Evolutionary conservation across 2,888 invertebrate species (phyloP), one percentile per base, ranked within the genome.

Genomic region (Caenorhabditis japonica): DNA sequence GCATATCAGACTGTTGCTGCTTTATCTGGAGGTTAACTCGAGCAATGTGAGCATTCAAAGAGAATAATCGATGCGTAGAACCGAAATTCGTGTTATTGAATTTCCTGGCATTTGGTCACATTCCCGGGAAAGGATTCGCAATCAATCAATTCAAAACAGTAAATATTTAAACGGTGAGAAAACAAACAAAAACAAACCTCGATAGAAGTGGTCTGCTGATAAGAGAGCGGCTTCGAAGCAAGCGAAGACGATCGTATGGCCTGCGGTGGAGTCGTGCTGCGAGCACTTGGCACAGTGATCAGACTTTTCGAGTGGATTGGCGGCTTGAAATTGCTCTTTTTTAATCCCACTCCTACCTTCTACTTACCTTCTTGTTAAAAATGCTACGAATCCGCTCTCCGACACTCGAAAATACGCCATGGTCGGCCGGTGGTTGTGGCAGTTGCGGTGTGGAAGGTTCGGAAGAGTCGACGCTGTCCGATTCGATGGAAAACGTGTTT

Each of bases 371-470:
- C 21, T 43, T 44, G 12, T 46, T 39, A 33, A 74, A 74, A 27
- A 74, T 62, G 17, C 23, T 74, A 3, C 74, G 38, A 8, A 74
- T 61, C n/a, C 60, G 21, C 30, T 74, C 74, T 1, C 74, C 74
- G 19, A 74, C 61, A 21, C 44, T 52, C 15, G 74, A 74, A 30
- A 74, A 43, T 4, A 74, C 74, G 1, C 74, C 74, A 33, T 74
- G 61, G 39, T 74, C 74, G 3, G 39, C 52, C 3, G 68, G 74
- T 1, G 68, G 68, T 15, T 39, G 4, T 3, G 60, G 38, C 25
- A 73, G 2, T 15, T 51, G 46, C 3, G 72, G 72, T 27, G 72
- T 73, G 10, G 33, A 12, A 3, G 64, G 51, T 3, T 47, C 55
- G 3, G 64, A 59, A 3, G 41, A 41, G 4, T 66, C 66, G 5